phyloP scores from a whole-genome alignment of 1,140 invertebrate genomes.

The Zaprionus inermis region DNA sequence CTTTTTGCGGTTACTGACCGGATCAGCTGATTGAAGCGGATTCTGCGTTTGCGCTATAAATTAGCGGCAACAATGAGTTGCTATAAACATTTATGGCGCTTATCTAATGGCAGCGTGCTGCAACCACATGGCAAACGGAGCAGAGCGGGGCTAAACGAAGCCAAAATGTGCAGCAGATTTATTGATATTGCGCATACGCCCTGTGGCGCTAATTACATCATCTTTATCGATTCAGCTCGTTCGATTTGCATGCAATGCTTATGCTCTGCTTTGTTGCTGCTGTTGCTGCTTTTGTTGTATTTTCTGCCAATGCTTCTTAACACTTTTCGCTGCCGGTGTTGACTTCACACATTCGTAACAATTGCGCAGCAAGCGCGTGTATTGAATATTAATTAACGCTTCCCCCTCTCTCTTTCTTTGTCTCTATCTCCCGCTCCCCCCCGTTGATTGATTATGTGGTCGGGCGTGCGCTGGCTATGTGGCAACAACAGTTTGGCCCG shows the following conservation, averaged over 20 bases:
- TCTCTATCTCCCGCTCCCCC: neutral
- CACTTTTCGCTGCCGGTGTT: constrained; percentile 54
- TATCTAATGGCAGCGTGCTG: constrained; percentile 38
- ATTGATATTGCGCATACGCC: constrained; percentile 57
- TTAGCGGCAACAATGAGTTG: constrained; percentile 40
- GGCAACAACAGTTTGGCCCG: constrained; percentile 36
- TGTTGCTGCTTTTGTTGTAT: constrained; percentile 17
- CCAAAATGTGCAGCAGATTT: constrained; percentile 23
- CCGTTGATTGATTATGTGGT: constrained; percentile 62
- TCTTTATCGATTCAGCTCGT: constrained; percentile 38
- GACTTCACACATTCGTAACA: constrained; percentile 79
- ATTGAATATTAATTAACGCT: constrained; percentile 76
- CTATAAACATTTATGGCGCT: constrained; percentile 37
- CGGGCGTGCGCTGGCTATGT: constrained; percentile 37
- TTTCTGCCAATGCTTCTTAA: constrained; percentile 56
- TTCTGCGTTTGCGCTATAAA: constrained; percentile 42
- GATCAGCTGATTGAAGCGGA: neutral
- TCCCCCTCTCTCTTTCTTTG: neutral
- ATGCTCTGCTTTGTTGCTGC: constrained; percentile 27
- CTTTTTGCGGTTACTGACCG: constrained; percentile 47
- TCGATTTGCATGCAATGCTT: constrained; percentile 69
- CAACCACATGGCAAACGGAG: neutral
- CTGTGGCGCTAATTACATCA: constrained; percentile 71
- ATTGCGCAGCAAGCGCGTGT: constrained; percentile 70
- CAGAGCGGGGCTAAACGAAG: constrained; percentile 8